These are phyloP conservation scores for Zoroaster sp. DNA, from an alignment of 53 echinoderm and acorn worm genomes.

Conservation along the genomic window DNA sequence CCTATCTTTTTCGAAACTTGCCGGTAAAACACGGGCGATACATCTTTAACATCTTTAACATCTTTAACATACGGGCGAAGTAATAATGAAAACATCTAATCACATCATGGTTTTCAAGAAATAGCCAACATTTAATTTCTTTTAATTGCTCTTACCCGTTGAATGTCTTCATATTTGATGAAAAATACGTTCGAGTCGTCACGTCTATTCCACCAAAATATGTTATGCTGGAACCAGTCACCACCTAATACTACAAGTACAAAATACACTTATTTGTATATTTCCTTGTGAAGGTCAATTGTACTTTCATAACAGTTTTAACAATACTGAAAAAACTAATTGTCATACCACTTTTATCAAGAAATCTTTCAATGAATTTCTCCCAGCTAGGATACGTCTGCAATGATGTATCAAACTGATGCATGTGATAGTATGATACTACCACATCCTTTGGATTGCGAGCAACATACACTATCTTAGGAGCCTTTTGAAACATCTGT, in stretches of 20 bases:
- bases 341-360: slow-evolving; percentile 28
- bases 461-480: slow-evolving; percentile 57
- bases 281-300: neutral
- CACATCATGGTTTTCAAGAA: neutral
- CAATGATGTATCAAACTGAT: slow-evolving; percentile 55
- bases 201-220: slow-evolving; percentile 72
- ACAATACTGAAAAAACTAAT: neutral
- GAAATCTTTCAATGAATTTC: slow-evolving; percentile 44
- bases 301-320: neutral
- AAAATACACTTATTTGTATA: neutral
- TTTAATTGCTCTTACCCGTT: slow-evolving; percentile 35
- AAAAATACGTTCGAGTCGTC: slow-evolving; percentile 71
- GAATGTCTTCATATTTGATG: slow-evolving; percentile 80
- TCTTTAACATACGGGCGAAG: neutral
- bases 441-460: slow-evolving; percentile 57
- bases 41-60: neutral
- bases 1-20: no score
- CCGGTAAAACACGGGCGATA: no score
- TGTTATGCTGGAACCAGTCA: slow-evolving; percentile 69
- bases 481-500: slow-evolving; percentile 63
- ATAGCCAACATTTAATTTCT: neutral
- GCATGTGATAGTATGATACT: slow-evolving; percentile 61
- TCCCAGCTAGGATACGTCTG: slow-evolving; percentile 59
- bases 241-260: slow-evolving; percentile 63
- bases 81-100: neutral